Base-by-base conservation (phyloP, 2,113 vertebrate genomes). In the Chlamydotis undulata region DNA sequence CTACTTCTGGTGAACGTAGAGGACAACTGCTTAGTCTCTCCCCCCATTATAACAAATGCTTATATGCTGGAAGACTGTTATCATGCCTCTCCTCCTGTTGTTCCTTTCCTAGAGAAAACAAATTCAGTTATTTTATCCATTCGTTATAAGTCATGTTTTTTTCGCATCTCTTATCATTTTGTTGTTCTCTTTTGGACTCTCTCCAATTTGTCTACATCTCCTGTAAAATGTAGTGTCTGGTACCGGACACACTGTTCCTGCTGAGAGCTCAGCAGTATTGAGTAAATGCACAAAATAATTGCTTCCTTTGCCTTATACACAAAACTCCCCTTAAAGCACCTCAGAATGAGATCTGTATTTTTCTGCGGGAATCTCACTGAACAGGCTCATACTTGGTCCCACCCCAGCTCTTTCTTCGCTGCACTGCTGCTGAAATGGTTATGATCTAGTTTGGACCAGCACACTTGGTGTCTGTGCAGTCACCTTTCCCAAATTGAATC, bases 101-200 rank as follows among this genome's bases (percentile, higher is more conserved):
- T 95, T 96, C 87, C 91, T 93, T 93, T 96, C 82, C 90, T 83
- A 91, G 63, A 89, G 63, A 87, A 96, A 93, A 90, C 75, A 91
- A 94, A 79, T 55, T 79, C 61, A 47, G 74, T 95, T 96, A 79
- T 93, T 94, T 94, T 90, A 88, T 83, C 71, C 8, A n/a, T 80
- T 88, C 82, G 70, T 88, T 91, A 29, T 65, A 91, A 80, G 50
- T 90, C 35, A 82, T 69, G 52, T 4, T 73, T 87, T 87, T 90
- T 67, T 73, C 19, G 1, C 74, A 65, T 94, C 52, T 91, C 87
- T 96, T 96, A 87, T 94, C 25, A 91, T 89, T 94, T 83, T 87
- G 57, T 80, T 95, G 45, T 85, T 91, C 47, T 83, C 28, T 63
- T 94, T 85, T 93, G 90, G 87, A 76, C 31, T 91, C 31, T 43